Evolutionary conservation across 2,888 invertebrate genomes (phyloP).

Genomic region (Papilio demoleus): DNA sequence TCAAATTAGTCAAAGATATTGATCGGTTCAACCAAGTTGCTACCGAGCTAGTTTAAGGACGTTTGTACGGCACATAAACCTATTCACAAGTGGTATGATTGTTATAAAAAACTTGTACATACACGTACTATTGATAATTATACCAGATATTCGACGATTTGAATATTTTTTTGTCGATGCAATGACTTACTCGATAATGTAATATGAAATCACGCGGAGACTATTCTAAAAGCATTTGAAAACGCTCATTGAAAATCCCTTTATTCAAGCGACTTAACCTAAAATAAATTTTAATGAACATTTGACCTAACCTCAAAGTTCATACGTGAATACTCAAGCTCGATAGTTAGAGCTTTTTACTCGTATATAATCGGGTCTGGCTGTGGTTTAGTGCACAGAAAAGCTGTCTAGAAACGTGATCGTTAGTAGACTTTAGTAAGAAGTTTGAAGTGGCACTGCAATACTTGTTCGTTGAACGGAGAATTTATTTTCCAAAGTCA

Average conservation of each 20-base stretch:
- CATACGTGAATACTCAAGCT: background rate
- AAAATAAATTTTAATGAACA: background rate
- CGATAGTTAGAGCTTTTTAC: background rate
- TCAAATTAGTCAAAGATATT: background rate
- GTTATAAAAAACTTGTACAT: too few species aligned
- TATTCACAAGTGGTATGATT: too few species aligned
- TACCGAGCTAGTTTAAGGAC: background rate
- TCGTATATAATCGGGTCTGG: background rate
- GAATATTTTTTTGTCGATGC: too few species aligned
- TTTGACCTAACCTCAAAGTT: background rate
- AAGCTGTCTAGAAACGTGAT: constrained; percentile 11
- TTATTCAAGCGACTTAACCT: background rate
- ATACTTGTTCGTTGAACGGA: constrained; percentile 1
- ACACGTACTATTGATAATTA: too few species aligned
- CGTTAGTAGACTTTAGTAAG: constrained; percentile 14
- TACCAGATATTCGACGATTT: too few species aligned
- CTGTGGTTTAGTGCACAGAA: background rate
- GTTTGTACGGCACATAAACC: background rate
- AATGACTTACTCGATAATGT: too few species aligned
- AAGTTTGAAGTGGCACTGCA: background rate
- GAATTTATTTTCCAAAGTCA: constrained; percentile 9
- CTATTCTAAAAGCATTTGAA: too few species aligned
- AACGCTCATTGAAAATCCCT: background rate
- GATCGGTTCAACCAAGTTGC: background rate
- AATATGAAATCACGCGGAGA: too few species aligned